Percentiles rank a stretch among this genome's conserved stretches.
These are phyloP conservation scores for Archips xylosteana DNA, from an alignment of 2,888 invertebrate species.

Conservation along the genomic window DNA sequence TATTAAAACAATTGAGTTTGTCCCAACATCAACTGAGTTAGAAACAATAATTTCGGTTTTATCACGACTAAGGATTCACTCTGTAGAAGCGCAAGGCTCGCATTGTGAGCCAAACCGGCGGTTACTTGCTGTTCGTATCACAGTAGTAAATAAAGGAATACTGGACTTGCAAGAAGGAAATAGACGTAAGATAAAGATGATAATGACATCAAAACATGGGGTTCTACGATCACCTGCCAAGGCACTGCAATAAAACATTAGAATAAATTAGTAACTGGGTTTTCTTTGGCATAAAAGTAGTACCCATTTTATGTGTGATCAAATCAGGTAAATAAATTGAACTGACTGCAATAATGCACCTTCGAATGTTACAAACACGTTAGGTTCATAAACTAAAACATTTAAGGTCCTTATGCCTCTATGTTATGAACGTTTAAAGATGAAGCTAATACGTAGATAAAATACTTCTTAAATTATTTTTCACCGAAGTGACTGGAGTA, in stretches of 20 bases:
- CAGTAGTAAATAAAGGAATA: neutral
- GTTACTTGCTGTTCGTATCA: conserved; percentile 6
- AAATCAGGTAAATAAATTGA: neutral
- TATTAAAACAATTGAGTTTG: too few species aligned
- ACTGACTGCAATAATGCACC: too few species aligned
- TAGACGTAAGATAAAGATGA: neutral
- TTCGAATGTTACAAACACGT: too few species aligned
- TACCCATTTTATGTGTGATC: neutral
- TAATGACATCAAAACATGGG: neutral
- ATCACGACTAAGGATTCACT: too few species aligned
- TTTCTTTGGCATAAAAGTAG: neutral
- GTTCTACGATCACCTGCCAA: neutral
- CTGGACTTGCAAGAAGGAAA: neutral
- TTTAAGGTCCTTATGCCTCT: too few species aligned
- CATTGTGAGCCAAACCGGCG: neutral
- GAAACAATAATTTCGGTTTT: too few species aligned
- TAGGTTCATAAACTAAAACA: too few species aligned
- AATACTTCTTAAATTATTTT: neutral
- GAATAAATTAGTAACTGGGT: neutral
- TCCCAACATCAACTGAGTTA: too few species aligned
- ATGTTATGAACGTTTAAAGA: too few species aligned
- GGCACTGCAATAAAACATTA: neutral
- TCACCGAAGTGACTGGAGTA: too few species aligned
- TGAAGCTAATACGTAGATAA: too few species aligned
- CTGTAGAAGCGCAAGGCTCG: too few species aligned